These are phyloP conservation scores for Brachyistius frenatus DNA, from an alignment of 2,113 vertebrate species.

Conservation along the genomic window DNA sequence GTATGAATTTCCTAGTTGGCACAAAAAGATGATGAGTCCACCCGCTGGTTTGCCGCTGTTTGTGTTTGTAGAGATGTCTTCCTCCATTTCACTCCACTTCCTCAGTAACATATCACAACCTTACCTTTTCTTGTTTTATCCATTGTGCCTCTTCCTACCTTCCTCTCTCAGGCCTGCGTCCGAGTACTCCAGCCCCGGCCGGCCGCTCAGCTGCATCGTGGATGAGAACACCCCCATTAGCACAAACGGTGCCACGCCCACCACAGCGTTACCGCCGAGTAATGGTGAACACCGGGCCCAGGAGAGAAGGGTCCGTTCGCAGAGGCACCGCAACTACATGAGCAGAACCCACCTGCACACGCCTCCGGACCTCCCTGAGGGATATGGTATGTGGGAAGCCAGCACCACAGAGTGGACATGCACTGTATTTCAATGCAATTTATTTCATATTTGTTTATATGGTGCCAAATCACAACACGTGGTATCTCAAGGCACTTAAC, in stretches of 20 bases:
- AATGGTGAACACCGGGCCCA: conserved; percentile 90
- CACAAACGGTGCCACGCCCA: conserved; percentile 90
- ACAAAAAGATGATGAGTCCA: conserved; percentile 6
- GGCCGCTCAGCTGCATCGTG: conserved; percentile 96
- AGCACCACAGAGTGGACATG: neutral
- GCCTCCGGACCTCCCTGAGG: conserved; percentile 95
- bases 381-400: conserved; percentile 89
- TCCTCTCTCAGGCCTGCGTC: conserved; percentile 89
- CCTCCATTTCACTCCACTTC: neutral
- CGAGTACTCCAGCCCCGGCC: conserved; percentile 96
- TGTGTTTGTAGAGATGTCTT: neutral
- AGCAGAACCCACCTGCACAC: conserved; percentile 98
- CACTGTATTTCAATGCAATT: neutral
- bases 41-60: conserved; percentile 21
- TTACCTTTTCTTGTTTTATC: neutral
- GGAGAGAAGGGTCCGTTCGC: conserved; percentile 94
- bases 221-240: conserved; percentile 96
- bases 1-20: conserved; percentile 1
- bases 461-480: too few relatives aligned
- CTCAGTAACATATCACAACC: neutral
- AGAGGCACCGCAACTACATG: conserved; percentile 99
- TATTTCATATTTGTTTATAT: too few relatives aligned
- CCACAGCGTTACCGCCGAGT: conserved; percentile 83
- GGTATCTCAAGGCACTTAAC: too few relatives aligned
- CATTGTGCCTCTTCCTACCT: neutral